Conservation (phyloP, 2,888 invertebrate species). For the Phragmatobia fuliginosa region DNA sequence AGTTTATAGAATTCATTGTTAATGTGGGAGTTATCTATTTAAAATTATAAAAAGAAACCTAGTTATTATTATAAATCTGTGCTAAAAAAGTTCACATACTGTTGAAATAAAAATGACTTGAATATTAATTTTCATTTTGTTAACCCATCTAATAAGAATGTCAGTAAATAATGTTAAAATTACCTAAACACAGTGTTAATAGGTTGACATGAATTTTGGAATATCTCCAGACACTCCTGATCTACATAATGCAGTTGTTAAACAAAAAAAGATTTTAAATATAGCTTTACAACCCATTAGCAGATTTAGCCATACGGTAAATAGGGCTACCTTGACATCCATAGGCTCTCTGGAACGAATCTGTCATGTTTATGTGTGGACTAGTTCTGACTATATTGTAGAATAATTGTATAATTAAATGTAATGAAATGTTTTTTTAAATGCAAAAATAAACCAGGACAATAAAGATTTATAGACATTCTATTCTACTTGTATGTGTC, state of each 20-base stretch:
- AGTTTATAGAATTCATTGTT: too few species aligned
- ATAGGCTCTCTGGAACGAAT: background rate
- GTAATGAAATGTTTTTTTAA: background rate
- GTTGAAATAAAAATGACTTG: too few species aligned
- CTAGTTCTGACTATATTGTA: background rate
- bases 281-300: background rate
- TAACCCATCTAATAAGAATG: background rate
- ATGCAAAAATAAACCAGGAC: background rate
- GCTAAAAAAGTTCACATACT: too few species aligned
- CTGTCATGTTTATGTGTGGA: background rate
- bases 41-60: too few species aligned
- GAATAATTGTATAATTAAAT: background rate
- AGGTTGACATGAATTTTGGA: slow-evolving; percentile 5
- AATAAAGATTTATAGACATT: background rate
- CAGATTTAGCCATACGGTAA: background rate
- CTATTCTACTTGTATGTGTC: background rate
- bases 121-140: background rate
- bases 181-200: background rate
- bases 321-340: background rate
- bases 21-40: too few species aligned
- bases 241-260: slow-evolving; percentile 1
- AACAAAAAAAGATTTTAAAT: background rate
- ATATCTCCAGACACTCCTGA: background rate
- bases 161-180: background rate
- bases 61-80: too few species aligned